A percentile compares a stretch with the other conserved stretches of the same genome.
These are phyloP conservation scores for Limnephilus rhombicus DNA, from an alignment of 2,888 invertebrate species.

Conservation along the genomic window DNA sequence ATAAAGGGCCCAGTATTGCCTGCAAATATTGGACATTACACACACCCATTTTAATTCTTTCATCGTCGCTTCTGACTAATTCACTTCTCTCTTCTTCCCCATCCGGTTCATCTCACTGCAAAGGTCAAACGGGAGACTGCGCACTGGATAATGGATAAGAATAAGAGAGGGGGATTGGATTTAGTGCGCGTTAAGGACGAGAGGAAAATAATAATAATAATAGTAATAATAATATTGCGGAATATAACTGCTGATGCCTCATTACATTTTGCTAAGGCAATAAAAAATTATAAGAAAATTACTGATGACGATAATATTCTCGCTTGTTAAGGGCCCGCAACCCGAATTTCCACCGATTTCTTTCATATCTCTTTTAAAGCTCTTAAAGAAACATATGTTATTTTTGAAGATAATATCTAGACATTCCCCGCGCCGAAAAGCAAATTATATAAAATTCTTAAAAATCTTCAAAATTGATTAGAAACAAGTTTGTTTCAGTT, in stretches of 20 bases:
- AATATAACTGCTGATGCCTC: not conserved
- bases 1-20: too few species aligned
- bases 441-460: too few species aligned
- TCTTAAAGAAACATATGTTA: too few species aligned
- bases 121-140: slow-evolving; percentile 14
- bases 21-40: too few species aligned
- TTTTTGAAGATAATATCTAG: too few species aligned
- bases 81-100: slow-evolving; percentile 9
- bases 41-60: not conserved
- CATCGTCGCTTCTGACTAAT: not conserved
- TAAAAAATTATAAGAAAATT: not conserved
- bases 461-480: too few species aligned
- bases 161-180: not conserved
- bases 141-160: not conserved
- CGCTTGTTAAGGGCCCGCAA: not conserved
- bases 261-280: not conserved
- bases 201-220: not conserved
- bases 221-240: slow-evolving; percentile 4
- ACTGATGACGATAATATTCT: not conserved
- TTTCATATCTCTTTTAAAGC: too few species aligned
- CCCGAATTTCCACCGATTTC: too few species aligned
- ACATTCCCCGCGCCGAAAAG: too few species aligned
- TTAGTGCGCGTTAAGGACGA: not conserved
- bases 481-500: too few species aligned
- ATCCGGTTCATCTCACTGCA: slow-evolving; percentile 4